Conservation (phyloP, 2,797 vertebrate genomes). For the Sebastes itinus region DNA sequence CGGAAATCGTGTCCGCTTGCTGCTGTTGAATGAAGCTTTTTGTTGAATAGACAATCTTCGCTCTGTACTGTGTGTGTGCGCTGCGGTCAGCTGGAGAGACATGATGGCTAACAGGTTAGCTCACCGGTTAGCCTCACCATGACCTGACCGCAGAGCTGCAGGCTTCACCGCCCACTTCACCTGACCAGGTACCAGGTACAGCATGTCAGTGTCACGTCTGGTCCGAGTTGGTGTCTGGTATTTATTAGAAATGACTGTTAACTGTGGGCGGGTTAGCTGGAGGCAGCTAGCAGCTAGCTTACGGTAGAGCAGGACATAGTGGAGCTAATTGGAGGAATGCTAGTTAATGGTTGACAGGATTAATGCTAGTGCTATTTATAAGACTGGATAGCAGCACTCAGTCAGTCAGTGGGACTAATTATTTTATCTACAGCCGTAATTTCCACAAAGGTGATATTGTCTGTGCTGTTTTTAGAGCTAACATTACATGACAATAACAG, state of each 20-base stretch:
- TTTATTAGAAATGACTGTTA: neutral
- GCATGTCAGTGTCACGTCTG: neutral
- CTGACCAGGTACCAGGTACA: slow-evolving; percentile 72
- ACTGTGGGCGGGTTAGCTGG: neutral
- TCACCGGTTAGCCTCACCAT: slow-evolving; percentile 28
- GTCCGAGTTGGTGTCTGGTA: fast-evolving
- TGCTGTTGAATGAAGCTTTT: neutral
- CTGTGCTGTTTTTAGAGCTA: too few species aligned
- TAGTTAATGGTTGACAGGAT: neutral
- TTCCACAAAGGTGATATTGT: neutral
- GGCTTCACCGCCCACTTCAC: slow-evolving; percentile 34
- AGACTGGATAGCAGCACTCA: neutral
- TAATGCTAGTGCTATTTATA: fast-evolving
- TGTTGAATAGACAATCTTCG: slow-evolving; percentile 18
- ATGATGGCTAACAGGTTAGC: neutral
- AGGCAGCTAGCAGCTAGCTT: slow-evolving; percentile 24
- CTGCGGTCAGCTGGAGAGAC: neutral
- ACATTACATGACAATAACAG: neutral
- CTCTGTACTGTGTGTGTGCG: neutral
- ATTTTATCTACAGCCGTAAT: neutral
- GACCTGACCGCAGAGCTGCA: slow-evolving; percentile 36
- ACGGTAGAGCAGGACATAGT: neutral
- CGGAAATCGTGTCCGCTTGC: neutral
- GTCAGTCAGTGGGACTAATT: neutral
- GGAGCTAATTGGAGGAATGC: neutral